A percentile compares a stretch with the other conserved stretches of the same genome.
These are phyloP conservation scores for Danio kyathit DNA, from an alignment of 2,797 vertebrate species.

Conservation along the genomic window DNA sequence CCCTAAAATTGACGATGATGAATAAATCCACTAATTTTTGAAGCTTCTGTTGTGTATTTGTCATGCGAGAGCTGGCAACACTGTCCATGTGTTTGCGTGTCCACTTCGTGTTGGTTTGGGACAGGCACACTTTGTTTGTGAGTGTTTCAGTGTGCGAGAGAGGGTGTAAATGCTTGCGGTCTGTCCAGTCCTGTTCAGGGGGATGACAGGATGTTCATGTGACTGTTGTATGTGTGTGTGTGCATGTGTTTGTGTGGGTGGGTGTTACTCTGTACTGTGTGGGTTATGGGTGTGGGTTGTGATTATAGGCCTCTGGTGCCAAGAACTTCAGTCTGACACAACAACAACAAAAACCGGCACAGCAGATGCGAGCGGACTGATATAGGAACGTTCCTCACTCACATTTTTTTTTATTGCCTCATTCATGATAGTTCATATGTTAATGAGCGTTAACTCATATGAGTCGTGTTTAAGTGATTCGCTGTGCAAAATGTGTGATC, in stretches of 20 bases:
- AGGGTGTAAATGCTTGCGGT: conserved; percentile 52
- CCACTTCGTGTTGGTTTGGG: background rate
- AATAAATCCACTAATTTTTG: too few species aligned
- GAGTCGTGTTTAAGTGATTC: conserved; percentile 10
- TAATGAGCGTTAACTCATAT: conserved; percentile 30
- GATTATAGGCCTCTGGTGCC: conserved; percentile 72
- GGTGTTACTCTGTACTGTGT: conserved; percentile 71
- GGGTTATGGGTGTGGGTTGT: conserved; percentile 79
- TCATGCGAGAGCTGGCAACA: too few species aligned
- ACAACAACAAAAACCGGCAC: conserved; percentile 58
- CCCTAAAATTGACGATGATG: too few species aligned
- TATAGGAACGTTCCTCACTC: conserved; percentile 21
- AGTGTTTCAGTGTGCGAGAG: conserved; percentile 28
- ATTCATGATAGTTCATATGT: conserved; percentile 37
- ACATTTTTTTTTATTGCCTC: conserved; percentile 8
- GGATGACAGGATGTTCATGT: conserved; percentile 63
- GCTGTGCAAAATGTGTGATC: conserved; percentile 6
- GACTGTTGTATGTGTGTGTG: conserved; percentile 54
- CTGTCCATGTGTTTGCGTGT: background rate
- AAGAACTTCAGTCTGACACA: conserved; percentile 71
- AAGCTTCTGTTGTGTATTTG: too few species aligned
- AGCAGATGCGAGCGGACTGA: conserved; percentile 65
- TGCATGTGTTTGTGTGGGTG: conserved; percentile 65
- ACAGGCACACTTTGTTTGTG: conserved; percentile 19
- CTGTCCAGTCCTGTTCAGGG: conserved; percentile 57